Conservation (phyloP, 2,113 vertebrate species). For the Oreochromis niloticus region DNA sequence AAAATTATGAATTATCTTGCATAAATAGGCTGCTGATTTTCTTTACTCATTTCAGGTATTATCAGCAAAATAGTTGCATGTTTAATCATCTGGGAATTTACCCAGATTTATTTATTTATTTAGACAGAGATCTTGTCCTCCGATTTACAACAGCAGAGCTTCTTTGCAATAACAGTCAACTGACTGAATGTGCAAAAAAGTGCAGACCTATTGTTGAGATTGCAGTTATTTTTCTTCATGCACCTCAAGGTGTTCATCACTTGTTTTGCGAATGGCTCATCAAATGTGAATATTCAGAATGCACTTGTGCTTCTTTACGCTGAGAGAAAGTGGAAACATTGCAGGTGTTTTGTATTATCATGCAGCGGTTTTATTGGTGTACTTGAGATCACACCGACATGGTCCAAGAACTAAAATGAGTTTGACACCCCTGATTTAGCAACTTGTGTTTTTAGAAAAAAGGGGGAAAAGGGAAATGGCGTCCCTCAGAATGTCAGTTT, state of each 20-base stretch:
- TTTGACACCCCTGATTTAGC: background rate
- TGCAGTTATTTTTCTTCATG: background rate
- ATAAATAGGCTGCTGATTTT: too few species aligned
- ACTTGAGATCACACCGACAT: background rate
- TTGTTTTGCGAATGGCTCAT: background rate
- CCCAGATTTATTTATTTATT: too few species aligned
- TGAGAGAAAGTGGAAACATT: background rate
- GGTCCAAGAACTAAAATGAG: background rate
- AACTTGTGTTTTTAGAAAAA: background rate
- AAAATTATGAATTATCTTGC: too few species aligned
- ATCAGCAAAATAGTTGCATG: too few species aligned
- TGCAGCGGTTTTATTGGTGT: background rate
- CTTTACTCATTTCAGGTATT: too few species aligned
- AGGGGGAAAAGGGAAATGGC: rapidly evolving
- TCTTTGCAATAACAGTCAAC: background rate
- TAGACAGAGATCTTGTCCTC: background rate
- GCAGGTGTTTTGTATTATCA: background rate
- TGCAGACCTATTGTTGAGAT: background rate
- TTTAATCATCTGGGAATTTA: too few species aligned
- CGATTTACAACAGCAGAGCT: background rate
- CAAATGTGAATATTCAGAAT: background rate
- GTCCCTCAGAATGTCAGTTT: background rate
- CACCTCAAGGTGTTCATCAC: background rate
- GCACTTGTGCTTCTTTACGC: background rate
- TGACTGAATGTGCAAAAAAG: background rate